A percentile compares a stretch with the other conserved stretches of the same genome.
Evolutionary conservation across 2,888 invertebrate species (phyloP).

Genomic region (Philopedon plagiatum): DNA sequence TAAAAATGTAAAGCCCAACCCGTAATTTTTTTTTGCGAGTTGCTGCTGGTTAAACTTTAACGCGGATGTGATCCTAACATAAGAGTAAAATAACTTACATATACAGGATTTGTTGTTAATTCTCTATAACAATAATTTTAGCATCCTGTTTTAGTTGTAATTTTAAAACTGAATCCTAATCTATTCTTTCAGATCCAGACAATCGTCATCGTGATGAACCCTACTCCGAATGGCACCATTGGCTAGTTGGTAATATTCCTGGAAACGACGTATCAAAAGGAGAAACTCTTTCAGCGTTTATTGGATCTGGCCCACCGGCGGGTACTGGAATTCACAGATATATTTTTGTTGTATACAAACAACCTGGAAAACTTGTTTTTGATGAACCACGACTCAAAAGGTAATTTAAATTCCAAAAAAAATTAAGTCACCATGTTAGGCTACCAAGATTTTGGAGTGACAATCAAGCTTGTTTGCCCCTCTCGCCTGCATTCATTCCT

Average conservation of each 20-base stretch:
- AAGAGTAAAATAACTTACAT: no score
- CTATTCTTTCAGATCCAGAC: constrained; percentile 81
- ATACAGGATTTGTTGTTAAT: no score
- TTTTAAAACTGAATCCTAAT: no score
- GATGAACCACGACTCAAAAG: constrained; percentile 53
- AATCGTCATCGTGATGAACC: constrained; percentile 89
- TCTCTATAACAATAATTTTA: no score
- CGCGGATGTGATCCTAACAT: no score
- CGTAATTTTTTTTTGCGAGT: no score
- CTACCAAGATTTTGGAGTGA: no score
- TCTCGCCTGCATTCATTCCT: no score
- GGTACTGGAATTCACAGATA: constrained; percentile 81
- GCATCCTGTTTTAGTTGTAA: no score
- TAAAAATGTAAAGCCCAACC: no score
- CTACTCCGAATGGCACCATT: constrained; percentile 90
- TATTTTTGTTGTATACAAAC: constrained; percentile 74
- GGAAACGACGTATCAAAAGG: constrained; percentile 79
- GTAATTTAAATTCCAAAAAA: background rate
- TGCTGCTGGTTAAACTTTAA: no score
- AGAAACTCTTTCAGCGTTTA: constrained; percentile 81
- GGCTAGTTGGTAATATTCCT: constrained; percentile 90
- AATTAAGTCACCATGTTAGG: background rate
- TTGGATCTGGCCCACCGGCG: constrained; percentile 88
- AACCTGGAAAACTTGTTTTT: constrained; percentile 61
- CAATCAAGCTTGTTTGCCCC: no score